Evolutionary conservation across 2,888 invertebrate species (phyloP), one percentile per base, ranked within the genome.

Genomic region (Cataglyphis cursor): DNA sequence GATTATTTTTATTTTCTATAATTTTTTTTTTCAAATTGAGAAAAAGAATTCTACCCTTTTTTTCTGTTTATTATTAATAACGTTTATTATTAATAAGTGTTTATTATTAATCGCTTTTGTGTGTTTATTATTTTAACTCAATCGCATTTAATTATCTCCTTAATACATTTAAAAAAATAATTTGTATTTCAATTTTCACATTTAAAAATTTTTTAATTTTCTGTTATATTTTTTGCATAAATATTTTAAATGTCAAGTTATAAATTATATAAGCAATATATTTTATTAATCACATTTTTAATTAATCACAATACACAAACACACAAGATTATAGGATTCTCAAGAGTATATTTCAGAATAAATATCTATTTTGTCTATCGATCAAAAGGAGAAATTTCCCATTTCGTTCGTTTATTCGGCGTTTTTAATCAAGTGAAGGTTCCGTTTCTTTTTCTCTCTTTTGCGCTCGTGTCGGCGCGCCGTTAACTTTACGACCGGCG

Each of bases 401-500:
- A 66, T 57, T 65, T 24, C 9, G 18, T 54, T 76, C 51, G 8
- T 57, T 31, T 31, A 41, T 78, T 31, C 21, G 41, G n/a, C 59
- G 5, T 68, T 78, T 70, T 59, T 80, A 80, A 70, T 80, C 78
- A 80, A 3, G 8, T 38, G 35, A 59, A 68, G 48, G 44, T 12
- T 31, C 1, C 38, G 6, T 35, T 4, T 35, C 6, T 35, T 35
- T 57, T 59, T 57, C 28, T 61, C 18, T 15, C 9, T 38, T 35
- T 59, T 38, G 4, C 12, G 66, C 12, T 59, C 75, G 31, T 21
- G 41, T 18, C 15, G 54, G 51, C 48, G 35, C 10, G 21, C 44
- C 72, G 78, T 80, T 61, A 80, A 59, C 59, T 80, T 70, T 59
- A 68, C 59, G 57, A 41, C 44, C 44, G 35, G 44, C 78, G 70